A percentile compares a stretch with the other conserved stretches of the same genome.
Conservation (phyloP, 2,888 invertebrate genomes). For the Arrhopalites spinosus region DNA sequence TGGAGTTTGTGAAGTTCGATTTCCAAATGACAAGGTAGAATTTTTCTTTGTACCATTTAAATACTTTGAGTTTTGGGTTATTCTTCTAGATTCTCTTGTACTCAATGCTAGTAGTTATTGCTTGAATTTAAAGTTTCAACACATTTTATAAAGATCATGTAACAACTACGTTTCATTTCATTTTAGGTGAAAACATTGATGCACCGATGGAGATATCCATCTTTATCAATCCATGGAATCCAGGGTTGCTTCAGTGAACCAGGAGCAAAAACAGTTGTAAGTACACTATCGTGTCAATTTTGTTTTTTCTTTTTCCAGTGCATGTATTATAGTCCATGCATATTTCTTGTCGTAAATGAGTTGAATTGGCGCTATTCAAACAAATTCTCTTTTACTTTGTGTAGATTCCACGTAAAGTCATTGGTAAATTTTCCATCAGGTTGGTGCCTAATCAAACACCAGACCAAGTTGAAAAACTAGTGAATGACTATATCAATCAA, state of each 20-base stretch:
- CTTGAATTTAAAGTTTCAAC: too few relatives aligned
- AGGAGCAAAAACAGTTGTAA: constrained; percentile 62
- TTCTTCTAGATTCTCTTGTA: too few relatives aligned
- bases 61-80: too few relatives aligned
- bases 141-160: too few relatives aligned
- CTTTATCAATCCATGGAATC: constrained; percentile 92
- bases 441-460: constrained; percentile 90
- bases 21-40: constrained; percentile 43
- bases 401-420: constrained; percentile 83
- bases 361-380: too few relatives aligned
- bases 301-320: too few relatives aligned
- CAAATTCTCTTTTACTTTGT: too few relatives aligned
- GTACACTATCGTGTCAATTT: too few relatives aligned
- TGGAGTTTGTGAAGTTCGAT: constrained; percentile 43
- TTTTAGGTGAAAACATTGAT: constrained; percentile 74
- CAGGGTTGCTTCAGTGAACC: constrained; percentile 66
- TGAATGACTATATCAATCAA: constrained; percentile 75
- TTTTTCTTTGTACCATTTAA: too few relatives aligned
- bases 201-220: constrained; percentile 95
- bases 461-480: constrained; percentile 77
- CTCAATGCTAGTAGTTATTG: too few relatives aligned
- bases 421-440: constrained; percentile 95
- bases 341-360: too few relatives aligned
- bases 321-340: too few relatives aligned
- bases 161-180: not conserved